Evolutionary conservation across 2,113 vertebrate species (phyloP).

Genomic region (Chionis minor): DNA sequence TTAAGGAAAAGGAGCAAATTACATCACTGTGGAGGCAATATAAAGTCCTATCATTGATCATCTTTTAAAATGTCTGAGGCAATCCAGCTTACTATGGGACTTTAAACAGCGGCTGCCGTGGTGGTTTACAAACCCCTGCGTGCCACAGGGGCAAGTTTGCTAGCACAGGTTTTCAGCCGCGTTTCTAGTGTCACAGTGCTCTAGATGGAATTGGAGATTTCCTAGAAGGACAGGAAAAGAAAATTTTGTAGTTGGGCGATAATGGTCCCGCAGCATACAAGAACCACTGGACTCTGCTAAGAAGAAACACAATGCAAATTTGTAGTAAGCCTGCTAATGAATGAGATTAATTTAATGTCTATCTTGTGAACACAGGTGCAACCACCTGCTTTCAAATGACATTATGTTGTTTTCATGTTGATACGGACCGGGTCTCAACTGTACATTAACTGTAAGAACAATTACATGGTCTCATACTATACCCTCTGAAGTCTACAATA

Average conservation of each 20-base stretch:
- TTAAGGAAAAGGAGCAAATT: neutral
- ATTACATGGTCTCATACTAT: neutral
- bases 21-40: neutral
- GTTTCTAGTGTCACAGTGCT: neutral
- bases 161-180: neutral
- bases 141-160: neutral
- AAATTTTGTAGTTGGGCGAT: neutral
- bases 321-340: neutral
- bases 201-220: neutral
- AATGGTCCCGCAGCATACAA: neutral
- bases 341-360: slow-evolving; percentile 1
- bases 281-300: neutral
- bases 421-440: neutral
- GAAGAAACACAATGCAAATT: neutral
- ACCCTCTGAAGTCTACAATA: neutral
- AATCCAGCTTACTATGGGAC: neutral
- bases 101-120: neutral
- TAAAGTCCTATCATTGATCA: neutral
- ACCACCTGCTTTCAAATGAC: neutral
- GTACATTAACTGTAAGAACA: neutral
- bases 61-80: neutral
- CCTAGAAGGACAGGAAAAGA: neutral
- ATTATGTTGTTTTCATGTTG: neutral
- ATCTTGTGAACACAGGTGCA: neutral
- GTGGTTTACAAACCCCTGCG: neutral